phyloP scores from a whole-genome alignment of 2,888 invertebrate species.

The Parnassius mnemosyne region DNA sequence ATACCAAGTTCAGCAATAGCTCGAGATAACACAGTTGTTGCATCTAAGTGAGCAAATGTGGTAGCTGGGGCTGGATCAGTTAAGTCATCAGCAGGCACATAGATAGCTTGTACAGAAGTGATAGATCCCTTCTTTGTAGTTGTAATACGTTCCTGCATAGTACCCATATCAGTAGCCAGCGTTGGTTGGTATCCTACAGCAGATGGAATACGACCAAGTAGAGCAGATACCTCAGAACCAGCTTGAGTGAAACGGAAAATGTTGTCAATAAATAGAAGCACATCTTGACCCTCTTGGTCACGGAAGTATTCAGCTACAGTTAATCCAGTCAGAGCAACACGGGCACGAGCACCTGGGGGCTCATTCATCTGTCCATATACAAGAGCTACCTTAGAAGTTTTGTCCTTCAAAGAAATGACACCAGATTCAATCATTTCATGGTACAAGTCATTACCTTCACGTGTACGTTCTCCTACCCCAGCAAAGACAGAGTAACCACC shows the following conservation, averaged over 20 bases:
- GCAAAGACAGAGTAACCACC: constrained; percentile 92
- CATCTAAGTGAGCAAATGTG: constrained; percentile 97
- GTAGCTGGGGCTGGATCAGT: constrained; percentile 98
- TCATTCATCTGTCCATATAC: constrained; percentile 99
- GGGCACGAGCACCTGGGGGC: constrained; percentile 96
- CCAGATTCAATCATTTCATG: constrained; percentile 98
- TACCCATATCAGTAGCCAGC: constrained; percentile 97
- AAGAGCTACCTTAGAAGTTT: constrained; percentile 94
- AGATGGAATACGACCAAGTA: constrained; percentile 96
- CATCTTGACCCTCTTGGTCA: constrained; percentile 96
- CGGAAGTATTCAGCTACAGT: constrained; percentile 98
- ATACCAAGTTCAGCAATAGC: constrained; percentile 96
- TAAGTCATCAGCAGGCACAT: constrained; percentile 97
- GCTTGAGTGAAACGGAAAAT: constrained; percentile 97
- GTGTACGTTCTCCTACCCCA: constrained; percentile 95
- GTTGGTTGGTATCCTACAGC: constrained; percentile 99
- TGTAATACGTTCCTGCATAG: constrained; percentile 98
- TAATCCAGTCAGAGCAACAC: constrained; percentile 95
- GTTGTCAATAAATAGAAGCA: constrained; percentile 97
- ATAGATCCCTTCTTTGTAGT: constrained; percentile 95
- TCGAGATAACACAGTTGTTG: constrained; percentile 95
- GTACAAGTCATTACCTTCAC: constrained; percentile 97
- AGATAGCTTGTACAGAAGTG: constrained; percentile 96
- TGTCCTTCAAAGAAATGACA: constrained; percentile 94
- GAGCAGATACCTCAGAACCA: constrained; percentile 93